Percentiles rank a stretch among this genome's conserved stretches.
Conservation (phyloP, 2,113 vertebrate genomes). For the Chrysochloris asiatica region DNA sequence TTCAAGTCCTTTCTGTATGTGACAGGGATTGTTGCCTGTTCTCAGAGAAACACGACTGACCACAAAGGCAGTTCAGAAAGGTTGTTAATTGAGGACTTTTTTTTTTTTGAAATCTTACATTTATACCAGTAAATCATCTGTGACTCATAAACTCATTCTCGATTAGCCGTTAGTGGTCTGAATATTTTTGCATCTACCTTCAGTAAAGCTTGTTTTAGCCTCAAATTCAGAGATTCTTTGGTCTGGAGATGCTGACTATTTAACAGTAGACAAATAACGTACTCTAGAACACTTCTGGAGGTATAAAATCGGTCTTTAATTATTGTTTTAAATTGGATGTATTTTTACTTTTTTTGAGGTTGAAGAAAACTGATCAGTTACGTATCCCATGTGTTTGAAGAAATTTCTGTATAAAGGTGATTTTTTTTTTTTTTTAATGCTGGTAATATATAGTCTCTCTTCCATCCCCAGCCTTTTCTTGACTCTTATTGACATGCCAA, state of each 20-base stretch:
- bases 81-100: constrained; percentile 72
- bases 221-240: constrained; percentile 66
- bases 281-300: not conserved
- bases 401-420: not conserved
- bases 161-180: constrained; percentile 85
- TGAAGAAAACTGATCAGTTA: not conserved
- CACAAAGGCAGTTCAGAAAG: constrained; percentile 76
- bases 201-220: constrained; percentile 74
- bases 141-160: constrained; percentile 84
- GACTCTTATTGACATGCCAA: not conserved
- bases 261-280: not conserved
- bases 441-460: too few relatives aligned
- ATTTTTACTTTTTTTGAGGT: constrained; percentile 19
- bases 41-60: constrained; percentile 71
- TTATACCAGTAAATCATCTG: constrained; percentile 84
- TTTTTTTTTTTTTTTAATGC: not conserved
- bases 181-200: constrained; percentile 77
- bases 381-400: not conserved
- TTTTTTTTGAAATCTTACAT: constrained; percentile 63
- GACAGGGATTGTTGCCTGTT: constrained; percentile 67
- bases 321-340: constrained; percentile 18
- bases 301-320: not conserved
- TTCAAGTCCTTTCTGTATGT: not conserved
- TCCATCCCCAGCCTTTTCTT: not conserved
- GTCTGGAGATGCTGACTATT: constrained; percentile 52